phyloP scores from a whole-genome alignment of 2,888 invertebrate species.

The Drosophila siamana region DNA sequence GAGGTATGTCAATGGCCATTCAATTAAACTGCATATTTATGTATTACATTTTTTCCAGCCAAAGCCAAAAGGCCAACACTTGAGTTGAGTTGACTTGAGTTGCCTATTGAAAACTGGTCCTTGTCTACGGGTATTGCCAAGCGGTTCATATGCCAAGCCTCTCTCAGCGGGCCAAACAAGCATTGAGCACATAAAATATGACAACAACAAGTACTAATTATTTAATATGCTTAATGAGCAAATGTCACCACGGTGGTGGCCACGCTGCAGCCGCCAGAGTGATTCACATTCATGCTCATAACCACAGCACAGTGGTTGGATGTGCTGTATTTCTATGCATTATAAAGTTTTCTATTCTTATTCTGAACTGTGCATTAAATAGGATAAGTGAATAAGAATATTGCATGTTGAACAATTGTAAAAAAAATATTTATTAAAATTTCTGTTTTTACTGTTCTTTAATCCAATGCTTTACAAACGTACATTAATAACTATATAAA shows the following conservation, averaged over 20 bases:
- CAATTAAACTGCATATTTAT: conserved; percentile 53
- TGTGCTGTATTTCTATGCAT: background rate
- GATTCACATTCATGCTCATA: conserved; percentile 39
- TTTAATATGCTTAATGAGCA: conserved; percentile 78
- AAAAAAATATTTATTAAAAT: no score
- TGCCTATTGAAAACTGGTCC: conserved; percentile 62
- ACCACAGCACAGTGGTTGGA: conserved; percentile 34
- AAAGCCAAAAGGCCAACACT: conserved; percentile 50
- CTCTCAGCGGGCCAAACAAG: conserved; percentile 57
- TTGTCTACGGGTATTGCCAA: conserved; percentile 23
- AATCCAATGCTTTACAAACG: no score
- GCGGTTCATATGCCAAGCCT: conserved; percentile 57
- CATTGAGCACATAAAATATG: conserved; percentile 69
- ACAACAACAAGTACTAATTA: conserved; percentile 75
- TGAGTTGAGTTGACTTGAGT: conserved; percentile 22
- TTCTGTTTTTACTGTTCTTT: no score
- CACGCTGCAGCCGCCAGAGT: conserved; percentile 41
- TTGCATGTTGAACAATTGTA: no score
- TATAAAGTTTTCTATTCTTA: no score
- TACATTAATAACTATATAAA: no score
- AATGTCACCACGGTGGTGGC: conserved; percentile 71
- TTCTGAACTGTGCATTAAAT: no score
- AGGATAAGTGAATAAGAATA: no score
- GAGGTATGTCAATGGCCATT: conserved; percentile 46
- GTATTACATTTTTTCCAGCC: conserved; percentile 21